These are phyloP conservation scores for Triplophysa yarkandensis DNA, from an alignment of 2,797 vertebrate species.

Conservation along the genomic window DNA sequence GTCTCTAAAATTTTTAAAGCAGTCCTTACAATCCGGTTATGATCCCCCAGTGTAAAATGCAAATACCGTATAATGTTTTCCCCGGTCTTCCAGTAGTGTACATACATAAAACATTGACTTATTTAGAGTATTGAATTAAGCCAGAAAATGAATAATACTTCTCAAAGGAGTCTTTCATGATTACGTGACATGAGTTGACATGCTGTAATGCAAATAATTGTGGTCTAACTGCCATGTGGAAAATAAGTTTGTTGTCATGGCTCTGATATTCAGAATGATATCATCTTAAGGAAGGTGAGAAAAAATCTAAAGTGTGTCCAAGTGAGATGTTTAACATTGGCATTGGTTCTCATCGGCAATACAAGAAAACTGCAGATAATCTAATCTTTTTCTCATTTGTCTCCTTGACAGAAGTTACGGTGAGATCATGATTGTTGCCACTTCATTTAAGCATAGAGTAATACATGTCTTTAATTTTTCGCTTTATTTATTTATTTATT, in stretches of 20 bases:
- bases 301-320: conserved; percentile 25
- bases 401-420: conserved; percentile 46
- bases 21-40: too few relatives aligned
- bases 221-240: conserved; percentile 38
- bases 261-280: conserved; percentile 5
- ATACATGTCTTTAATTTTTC: neutral
- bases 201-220: conserved; percentile 27
- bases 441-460: conserved; percentile 43
- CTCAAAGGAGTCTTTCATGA: conserved; percentile 4
- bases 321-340: conserved; percentile 49
- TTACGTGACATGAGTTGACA: conserved; percentile 26
- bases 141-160: neutral
- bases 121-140: conserved; percentile 10
- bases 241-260: conserved; percentile 33
- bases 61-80: too few relatives aligned
- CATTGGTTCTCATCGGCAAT: conserved; percentile 42
- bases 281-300: conserved; percentile 4
- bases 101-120: neutral
- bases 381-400: conserved; percentile 34
- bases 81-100: neutral
- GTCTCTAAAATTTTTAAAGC: too few relatives aligned
- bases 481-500: neutral
- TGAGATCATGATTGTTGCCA: conserved; percentile 48
- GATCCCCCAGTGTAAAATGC: too few relatives aligned
- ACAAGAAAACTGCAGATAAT: conserved; percentile 40